Conservation (phyloP, 2,888 invertebrate genomes). For the Fabriciana adippe region DNA sequence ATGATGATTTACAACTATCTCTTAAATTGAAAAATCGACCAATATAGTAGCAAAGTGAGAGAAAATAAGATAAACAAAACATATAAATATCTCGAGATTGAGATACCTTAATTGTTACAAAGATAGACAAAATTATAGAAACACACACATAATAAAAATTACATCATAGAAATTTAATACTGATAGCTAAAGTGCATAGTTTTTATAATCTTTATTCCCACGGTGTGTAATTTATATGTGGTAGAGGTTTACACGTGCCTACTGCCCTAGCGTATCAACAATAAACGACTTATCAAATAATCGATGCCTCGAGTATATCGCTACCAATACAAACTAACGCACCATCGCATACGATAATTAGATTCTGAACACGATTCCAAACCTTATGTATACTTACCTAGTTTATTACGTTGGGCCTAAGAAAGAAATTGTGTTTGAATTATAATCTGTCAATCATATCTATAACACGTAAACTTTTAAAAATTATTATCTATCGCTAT, state of each 20-base stretch:
- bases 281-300: constrained; percentile 70
- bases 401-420: constrained; percentile 11
- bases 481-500: neutral
- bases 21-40: too few species aligned
- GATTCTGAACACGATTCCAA: constrained; percentile 31
- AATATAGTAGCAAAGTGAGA: too few species aligned
- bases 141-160: too few species aligned
- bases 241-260: constrained; percentile 51
- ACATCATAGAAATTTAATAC: too few species aligned
- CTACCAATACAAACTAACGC: constrained; percentile 39
- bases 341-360: constrained; percentile 42
- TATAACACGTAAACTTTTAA: neutral
- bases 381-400: constrained; percentile 11
- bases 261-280: constrained; percentile 55
- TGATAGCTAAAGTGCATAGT: constrained; percentile 4
- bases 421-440: constrained; percentile 16
- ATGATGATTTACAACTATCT: too few species aligned
- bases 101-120: too few species aligned
- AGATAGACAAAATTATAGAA: too few species aligned
- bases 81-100: too few species aligned
- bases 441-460: constrained; percentile 17
- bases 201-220: constrained; percentile 20
- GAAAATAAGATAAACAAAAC: too few species aligned
- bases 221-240: constrained; percentile 31
- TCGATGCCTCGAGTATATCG: constrained; percentile 58